Conservation (phyloP, 2,888 invertebrate genomes). For the Falcaria lacertinaria region DNA sequence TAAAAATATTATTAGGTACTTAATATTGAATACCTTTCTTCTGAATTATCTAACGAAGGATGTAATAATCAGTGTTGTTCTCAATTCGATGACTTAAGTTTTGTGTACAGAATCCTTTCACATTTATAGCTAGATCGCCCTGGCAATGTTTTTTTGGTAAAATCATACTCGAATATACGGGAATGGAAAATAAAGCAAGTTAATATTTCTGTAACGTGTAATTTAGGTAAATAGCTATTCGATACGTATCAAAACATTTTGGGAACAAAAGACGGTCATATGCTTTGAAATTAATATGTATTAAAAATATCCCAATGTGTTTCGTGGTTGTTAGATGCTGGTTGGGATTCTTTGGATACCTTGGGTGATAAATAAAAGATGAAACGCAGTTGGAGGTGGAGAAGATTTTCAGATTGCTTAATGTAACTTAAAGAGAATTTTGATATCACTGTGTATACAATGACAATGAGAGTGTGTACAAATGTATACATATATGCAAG, state of each 20-base stretch:
- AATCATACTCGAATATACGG: conserved; percentile 65
- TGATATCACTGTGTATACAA: too few species aligned
- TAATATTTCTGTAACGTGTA: conserved; percentile 65
- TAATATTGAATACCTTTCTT: too few species aligned
- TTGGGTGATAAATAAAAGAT: not conserved
- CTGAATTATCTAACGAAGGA: too few species aligned
- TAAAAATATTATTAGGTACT: too few species aligned
- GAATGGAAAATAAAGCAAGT: conserved; percentile 71
- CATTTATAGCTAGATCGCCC: conserved; percentile 21
- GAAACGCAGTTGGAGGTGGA: too few species aligned
- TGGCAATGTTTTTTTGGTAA: conserved; percentile 50
- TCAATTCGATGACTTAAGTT: too few species aligned
- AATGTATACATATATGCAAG: too few species aligned
- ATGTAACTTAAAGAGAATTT: too few species aligned
- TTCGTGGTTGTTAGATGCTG: not conserved
- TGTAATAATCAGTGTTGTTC: too few species aligned
- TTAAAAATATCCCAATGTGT: conserved; percentile 15
- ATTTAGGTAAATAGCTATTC: conserved; percentile 75
- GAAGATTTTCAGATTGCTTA: too few species aligned
- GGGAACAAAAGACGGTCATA: conserved; percentile 57
- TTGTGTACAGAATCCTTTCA: conserved; percentile 38
- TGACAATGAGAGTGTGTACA: too few species aligned
- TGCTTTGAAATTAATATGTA: conserved; percentile 32
- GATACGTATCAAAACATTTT: conserved; percentile 71
- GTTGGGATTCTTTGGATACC: not conserved